Evolutionary conservation across 2,797 vertebrate species (phyloP).

Genomic region (Acrocephalus scirpaceus): DNA sequence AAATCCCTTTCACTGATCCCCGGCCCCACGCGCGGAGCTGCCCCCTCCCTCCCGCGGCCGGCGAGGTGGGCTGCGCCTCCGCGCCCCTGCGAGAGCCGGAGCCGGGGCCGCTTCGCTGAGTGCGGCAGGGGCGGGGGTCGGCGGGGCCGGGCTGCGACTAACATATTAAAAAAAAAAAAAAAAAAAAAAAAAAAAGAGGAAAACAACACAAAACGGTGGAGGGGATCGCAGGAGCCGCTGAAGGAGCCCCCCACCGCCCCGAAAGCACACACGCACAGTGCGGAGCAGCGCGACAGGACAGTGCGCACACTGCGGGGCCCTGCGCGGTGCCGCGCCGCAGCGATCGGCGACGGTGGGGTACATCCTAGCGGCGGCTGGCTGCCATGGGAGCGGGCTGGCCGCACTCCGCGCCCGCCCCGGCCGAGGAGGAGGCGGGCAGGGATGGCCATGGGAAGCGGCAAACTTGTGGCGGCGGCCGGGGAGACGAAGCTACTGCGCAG

Average conservation of each 20-base stretch:
- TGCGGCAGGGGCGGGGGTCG: not conserved
- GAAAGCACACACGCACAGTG: not conserved
- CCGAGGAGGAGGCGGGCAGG: not conserved
- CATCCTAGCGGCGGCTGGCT: slow-evolving; percentile 86
- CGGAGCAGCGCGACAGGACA: not conserved
- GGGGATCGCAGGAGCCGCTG: not conserved
- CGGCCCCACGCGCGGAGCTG: not conserved
- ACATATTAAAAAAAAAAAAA: not conserved
- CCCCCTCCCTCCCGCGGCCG: not conserved
- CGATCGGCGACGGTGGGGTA: slow-evolving; percentile 81
- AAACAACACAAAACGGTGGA: not conserved
- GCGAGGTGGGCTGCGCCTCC: not conserved
- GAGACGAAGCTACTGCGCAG: not conserved
- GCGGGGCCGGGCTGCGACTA: not conserved
- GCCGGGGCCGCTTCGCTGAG: not conserved
- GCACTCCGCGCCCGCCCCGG: not conserved
- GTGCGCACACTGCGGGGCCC: not conserved
- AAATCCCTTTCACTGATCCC: slow-evolving; percentile 50
- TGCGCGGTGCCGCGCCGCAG: not conserved
- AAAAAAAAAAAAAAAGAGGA: rapidly evolving
- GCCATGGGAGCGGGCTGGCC: slow-evolving; percentile 69
- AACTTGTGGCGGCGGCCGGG: slow-evolving; percentile 63
- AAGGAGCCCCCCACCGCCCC: not conserved
- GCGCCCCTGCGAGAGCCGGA: not conserved
- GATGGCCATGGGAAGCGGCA: not conserved